Percentiles rank a stretch among this genome's conserved stretches.
Evolutionary conservation across 2,888 invertebrate species (phyloP).

Genomic region (Ptychoptera albimana): DNA sequence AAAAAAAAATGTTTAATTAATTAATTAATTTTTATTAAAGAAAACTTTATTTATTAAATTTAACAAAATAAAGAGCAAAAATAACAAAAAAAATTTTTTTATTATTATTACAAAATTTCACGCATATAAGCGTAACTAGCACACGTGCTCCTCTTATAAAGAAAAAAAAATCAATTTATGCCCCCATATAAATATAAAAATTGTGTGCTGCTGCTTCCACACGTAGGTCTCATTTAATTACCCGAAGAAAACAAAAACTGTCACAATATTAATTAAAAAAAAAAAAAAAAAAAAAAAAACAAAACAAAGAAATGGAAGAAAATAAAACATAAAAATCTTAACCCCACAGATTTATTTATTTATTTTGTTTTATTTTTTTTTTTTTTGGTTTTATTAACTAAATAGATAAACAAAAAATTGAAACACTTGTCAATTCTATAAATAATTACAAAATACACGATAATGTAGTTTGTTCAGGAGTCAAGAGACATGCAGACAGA

Average conservation of each 20-base stretch:
- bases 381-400: slow-evolving; percentile 1
- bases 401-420: slow-evolving; percentile 4
- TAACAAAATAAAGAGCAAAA: too few species aligned
- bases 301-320: slow-evolving; percentile 13
- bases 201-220: too few species aligned
- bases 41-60: too few species aligned
- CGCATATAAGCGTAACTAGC: too few species aligned
- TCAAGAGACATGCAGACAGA: too few species aligned
- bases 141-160: background rate
- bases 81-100: too few species aligned
- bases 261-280: slow-evolving; percentile 9
- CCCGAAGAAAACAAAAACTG: too few species aligned
- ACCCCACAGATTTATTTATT: background rate
- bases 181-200: background rate
- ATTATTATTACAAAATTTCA: too few species aligned
- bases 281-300: slow-evolving; percentile 10
- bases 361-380: background rate
- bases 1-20: slow-evolving; percentile 15
- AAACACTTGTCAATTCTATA: too few species aligned
- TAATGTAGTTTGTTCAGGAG: too few species aligned
- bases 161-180: background rate
- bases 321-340: slow-evolving; percentile 1
- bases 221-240: too few species aligned
- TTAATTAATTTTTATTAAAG: background rate
- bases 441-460: too few species aligned